phyloP scores from a whole-genome alignment of 2,888 invertebrate genomes.

The Rhabditoides inermis region DNA sequence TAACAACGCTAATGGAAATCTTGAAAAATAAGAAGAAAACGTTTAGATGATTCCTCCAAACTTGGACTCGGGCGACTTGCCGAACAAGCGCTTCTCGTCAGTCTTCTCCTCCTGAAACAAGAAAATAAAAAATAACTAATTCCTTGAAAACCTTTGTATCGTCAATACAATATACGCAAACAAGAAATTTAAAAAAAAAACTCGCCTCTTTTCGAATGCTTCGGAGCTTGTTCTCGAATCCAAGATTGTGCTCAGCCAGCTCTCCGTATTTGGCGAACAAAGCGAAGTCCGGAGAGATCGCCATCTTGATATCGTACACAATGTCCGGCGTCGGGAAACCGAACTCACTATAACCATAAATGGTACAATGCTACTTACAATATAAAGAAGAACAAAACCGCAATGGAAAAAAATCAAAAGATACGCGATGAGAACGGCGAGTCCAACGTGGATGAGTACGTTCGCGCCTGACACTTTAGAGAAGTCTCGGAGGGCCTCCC shows the following conservation, averaged over 20 bases:
- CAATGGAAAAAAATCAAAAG: background rate
- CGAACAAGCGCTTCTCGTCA: slow-evolving; percentile 14
- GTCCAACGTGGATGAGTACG: slow-evolving; percentile 22
- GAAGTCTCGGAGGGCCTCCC: slow-evolving; percentile 28
- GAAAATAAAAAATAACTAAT: too few species aligned
- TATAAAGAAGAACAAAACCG: background rate
- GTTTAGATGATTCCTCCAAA: slow-evolving; percentile 25
- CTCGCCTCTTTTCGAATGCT: slow-evolving; percentile 10
- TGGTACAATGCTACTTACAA: background rate
- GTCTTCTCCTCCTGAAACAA: slow-evolving; percentile 18
- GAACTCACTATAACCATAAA: slow-evolving; percentile 27
- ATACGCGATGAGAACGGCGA: slow-evolving; percentile 22
- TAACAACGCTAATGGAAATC: background rate
- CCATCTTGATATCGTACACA: slow-evolving; percentile 29
- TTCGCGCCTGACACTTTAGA: slow-evolving; percentile 30
- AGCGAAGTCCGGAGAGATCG: slow-evolving; percentile 38
- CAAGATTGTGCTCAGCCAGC: slow-evolving; percentile 27
- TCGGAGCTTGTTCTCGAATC: slow-evolving; percentile 26
- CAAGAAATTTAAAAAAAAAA: background rate
- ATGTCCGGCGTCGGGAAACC: slow-evolving; percentile 39
- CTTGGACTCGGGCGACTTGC: slow-evolving; percentile 26
- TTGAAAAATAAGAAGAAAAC: slow-evolving; percentile 1
- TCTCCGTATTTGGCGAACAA: slow-evolving; percentile 24
- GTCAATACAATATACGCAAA: background rate
- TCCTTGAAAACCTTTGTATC: slow-evolving; percentile 9